Evolutionary conservation across 2,113 vertebrate genomes (phyloP).

Genomic region (Leucopternis melanops): DNA sequence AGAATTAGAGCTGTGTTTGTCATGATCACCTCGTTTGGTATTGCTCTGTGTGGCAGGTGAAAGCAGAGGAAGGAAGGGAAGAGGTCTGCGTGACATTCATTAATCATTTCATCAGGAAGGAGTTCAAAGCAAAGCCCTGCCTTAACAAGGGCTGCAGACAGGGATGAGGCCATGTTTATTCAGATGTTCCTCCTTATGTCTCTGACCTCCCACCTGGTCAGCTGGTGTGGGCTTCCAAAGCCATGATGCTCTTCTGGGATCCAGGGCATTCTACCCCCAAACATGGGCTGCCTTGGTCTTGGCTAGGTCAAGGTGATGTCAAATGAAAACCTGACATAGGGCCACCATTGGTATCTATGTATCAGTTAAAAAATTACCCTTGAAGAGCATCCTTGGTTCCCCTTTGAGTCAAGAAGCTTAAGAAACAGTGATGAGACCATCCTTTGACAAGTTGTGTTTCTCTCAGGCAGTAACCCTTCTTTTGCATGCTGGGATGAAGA

Average conservation of each 20-base stretch:
- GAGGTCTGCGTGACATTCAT: slow-evolving; percentile 43
- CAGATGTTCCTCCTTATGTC: neutral
- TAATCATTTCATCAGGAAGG: slow-evolving; percentile 57
- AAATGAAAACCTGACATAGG: neutral
- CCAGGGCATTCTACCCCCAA: neutral
- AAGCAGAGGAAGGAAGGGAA: slow-evolving; percentile 25
- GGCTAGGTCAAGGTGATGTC: neutral
- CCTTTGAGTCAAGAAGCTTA: neutral
- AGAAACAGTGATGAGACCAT: neutral
- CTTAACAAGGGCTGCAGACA: neutral
- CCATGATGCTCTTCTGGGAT: neutral
- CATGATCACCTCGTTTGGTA: slow-evolving; percentile 58
- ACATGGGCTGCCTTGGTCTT: neutral
- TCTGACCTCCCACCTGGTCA: neutral
- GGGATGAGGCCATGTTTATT: neutral
- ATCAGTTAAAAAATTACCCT: neutral
- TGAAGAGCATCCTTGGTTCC: neutral
- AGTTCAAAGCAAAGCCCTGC: slow-evolving; percentile 48
- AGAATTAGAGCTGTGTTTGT: slow-evolving; percentile 70
- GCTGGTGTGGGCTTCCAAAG: neutral
- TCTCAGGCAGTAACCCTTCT: neutral
- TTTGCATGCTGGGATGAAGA: neutral
- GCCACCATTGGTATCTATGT: neutral
- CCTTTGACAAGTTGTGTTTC: neutral
- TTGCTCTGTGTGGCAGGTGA: slow-evolving; percentile 42